Base-by-base conservation (phyloP, 2,888 invertebrate genomes). In the Erpobdella octoculata region DNA sequence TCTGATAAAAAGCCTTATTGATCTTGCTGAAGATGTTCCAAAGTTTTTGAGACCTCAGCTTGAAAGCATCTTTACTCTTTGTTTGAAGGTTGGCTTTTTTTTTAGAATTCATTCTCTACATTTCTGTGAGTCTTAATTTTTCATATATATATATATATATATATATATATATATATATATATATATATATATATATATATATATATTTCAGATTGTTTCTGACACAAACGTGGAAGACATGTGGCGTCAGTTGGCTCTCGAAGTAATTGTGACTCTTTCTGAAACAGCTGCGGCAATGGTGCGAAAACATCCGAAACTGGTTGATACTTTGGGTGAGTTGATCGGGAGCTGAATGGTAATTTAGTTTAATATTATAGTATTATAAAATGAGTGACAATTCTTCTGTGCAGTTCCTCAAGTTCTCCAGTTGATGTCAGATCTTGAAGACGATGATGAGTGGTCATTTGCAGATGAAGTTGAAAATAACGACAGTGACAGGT, bases 231-330 rank as follows among this genome's bases (percentile, higher is more conserved):
- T 83, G 62, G 79, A 81, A 36, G 86, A 86, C 71, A 78, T 89
- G 73, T 92, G 91, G 90, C 88, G 76, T 25, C 94, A 96, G 81
- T 86, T 96, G 73, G 89, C 91, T 0, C 85, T 98, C 46, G 97
- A 97, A 84, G 90, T 92, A 15, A 89, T 93, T 74, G 86, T 87
- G 6, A 89, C 90, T 0, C 85, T 94, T 75, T 89, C 95, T 61
- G 98, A 98, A 86, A 92, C 92, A 37, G 93, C 95, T 6, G 91
- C 97, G 0, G 92, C 94, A 2, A 95, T 95, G 91, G 90, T 98
- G 53, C 89, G 97, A 72, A 97, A 96, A 84, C 78, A 78, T 74
- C 67, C 28, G 33, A 90, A 90, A 80, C 93, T 92, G 76, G 88
- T 98, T 75, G 87, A 89, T 31, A 78, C 81, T 46, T 79, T 86